Conservation (phyloP, 2,797 vertebrate genomes). For the Garrulus glandarius region DNA sequence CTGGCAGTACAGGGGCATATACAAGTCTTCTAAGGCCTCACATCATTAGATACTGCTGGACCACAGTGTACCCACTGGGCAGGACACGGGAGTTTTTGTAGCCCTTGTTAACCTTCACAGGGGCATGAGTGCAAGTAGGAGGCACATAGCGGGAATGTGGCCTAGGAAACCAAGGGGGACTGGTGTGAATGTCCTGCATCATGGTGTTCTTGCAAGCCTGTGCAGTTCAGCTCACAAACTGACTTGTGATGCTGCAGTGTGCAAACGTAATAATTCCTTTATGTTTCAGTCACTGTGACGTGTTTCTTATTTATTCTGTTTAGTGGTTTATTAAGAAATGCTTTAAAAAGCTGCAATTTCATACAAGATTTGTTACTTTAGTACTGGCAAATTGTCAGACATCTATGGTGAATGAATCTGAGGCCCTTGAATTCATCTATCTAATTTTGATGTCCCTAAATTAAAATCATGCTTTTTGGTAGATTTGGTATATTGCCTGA, state of each 20-base stretch:
- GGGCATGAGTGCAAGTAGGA: not conserved
- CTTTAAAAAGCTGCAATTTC: not conserved
- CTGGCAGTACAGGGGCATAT: accelerated
- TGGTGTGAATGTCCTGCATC: not conserved
- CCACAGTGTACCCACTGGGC: accelerated
- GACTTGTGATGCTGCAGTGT: not conserved
- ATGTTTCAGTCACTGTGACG: not conserved
- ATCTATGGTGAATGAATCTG: not conserved
- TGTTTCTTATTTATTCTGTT: not conserved
- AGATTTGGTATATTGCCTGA: not conserved
- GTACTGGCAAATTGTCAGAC: not conserved
- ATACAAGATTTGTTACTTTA: not conserved
- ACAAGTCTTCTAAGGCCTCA: not conserved
- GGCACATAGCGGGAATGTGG: not conserved
- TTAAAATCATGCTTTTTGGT: not conserved
- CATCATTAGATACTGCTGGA: not conserved
- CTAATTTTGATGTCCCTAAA: not conserved
- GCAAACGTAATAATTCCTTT: not conserved
- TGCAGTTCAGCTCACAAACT: not conserved
- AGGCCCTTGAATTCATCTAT: not conserved
- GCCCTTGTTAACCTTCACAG: not conserved
- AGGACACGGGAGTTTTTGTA: not conserved
- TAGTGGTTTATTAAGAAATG: not conserved
- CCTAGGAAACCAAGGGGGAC: not conserved
- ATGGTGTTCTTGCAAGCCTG: not conserved